phyloP scores from a whole-genome alignment of 2,888 invertebrate species.

The Tridacna gigas region DNA sequence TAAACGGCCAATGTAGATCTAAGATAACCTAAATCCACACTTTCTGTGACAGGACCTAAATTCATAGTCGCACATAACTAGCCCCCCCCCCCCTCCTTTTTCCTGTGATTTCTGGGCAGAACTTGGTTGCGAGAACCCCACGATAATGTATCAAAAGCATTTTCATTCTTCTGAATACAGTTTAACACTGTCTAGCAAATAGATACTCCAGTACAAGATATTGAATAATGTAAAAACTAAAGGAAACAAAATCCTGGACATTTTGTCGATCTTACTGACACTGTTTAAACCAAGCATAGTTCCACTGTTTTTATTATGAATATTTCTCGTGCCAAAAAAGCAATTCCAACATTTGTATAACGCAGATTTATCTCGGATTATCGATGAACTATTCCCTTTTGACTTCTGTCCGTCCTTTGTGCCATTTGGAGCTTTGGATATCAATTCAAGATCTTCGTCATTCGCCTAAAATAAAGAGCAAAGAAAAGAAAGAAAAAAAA shows the following conservation, averaged over 20 bases:
- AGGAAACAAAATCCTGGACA: conserved; percentile 92
- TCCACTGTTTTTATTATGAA: conserved; percentile 63
- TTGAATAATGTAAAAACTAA: conserved; percentile 94
- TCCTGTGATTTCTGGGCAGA: no score
- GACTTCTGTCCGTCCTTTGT: conserved; percentile 23
- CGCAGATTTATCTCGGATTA: conserved; percentile 14
- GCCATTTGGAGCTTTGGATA: conserved; percentile 6
- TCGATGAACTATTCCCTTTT: not conserved
- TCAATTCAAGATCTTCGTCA: not conserved
- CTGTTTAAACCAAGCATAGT: conserved; percentile 87
- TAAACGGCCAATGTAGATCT: no score
- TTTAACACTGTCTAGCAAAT: conserved; percentile 53
- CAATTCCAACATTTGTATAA: conserved; percentile 59
- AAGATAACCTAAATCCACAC: no score
- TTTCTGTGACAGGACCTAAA: no score
- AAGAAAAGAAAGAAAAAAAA: not conserved
- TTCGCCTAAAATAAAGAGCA: conserved; percentile 11
- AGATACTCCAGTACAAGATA: conserved; percentile 91
- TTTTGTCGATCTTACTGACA: conserved; percentile 92
- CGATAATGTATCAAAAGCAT: not conserved
- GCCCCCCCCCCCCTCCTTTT: no score
- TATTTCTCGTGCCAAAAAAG: conserved; percentile 56
- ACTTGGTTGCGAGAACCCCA: no score
- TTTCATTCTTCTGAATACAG: conserved; percentile 22
- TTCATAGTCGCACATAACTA: no score